A percentile compares a stretch with the other conserved stretches of the same genome.
phyloP scores from a whole-genome alignment of 2,888 invertebrate species.

The Teleiodes luculella region DNA sequence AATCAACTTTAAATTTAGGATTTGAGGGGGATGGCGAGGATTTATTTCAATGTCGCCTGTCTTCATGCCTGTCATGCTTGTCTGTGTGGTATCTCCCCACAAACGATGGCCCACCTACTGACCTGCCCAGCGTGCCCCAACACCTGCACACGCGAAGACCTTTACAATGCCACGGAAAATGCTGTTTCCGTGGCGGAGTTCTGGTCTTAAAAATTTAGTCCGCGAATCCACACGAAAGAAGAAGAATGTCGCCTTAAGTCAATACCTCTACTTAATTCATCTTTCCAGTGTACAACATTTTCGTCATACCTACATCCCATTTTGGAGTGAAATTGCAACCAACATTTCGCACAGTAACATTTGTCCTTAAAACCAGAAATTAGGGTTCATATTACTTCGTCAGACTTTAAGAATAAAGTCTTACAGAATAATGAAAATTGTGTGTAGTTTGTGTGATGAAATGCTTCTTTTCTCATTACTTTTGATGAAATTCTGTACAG shows the following conservation, averaged over 20 bases:
- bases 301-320: constrained; percentile 12
- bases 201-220: too few relatives aligned
- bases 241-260: constrained; percentile 9
- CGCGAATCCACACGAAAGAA: too few relatives aligned
- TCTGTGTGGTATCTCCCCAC: too few relatives aligned
- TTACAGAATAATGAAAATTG: constrained; percentile 41
- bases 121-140: too few relatives aligned
- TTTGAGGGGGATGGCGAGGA: too few relatives aligned
- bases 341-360: not conserved
- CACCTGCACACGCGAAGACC: too few relatives aligned
- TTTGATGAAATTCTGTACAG: constrained; percentile 14
- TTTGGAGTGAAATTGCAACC: constrained; percentile 12
- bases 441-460: constrained; percentile 38
- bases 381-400: not conserved
- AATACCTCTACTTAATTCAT: not conserved
- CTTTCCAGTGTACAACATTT: constrained; percentile 7
- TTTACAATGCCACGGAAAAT: too few relatives aligned
- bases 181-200: too few relatives aligned
- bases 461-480: constrained; percentile 37
- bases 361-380: not conserved
- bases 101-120: too few relatives aligned
- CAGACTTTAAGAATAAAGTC: constrained; percentile 10
- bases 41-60: too few relatives aligned
- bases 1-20: too few relatives aligned
- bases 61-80: too few relatives aligned